Evolutionary conservation across 2,888 invertebrate genomes (phyloP), one percentile per base, ranked within the genome.

Genomic region (Drosophila fungiperda): DNA sequence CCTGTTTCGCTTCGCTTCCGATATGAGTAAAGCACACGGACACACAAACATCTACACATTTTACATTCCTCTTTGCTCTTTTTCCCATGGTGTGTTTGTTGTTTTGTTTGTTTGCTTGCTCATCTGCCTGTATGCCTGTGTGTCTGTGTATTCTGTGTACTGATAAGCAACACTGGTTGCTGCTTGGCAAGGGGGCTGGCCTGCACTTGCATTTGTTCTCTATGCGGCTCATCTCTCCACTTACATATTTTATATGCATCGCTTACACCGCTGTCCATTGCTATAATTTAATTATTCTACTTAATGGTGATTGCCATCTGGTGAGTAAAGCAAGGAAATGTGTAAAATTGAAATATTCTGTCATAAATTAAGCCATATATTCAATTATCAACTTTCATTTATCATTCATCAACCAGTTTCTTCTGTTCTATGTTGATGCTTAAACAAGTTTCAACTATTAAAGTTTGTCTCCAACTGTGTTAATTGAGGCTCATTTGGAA

Each of bases 211-310:
- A 36, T 75, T 45, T 53, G n/a, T 55, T 50, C 60, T 48, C n/a
- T 35, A n/a, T 11, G 29, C 0, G 20, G 55, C 33, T n/a, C 17
- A 42, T 68, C 55, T 42, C 35, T 55, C n/a, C 36, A 50, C 49
- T 62, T 42, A 55, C 71, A 62, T 55, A 33, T 42, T 70, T 38
- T 70, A 69, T 60, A 55, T 69, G 49, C 40, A 42, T 32, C 42
- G 42, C n/a, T 9, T 17, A 70, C 61, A 70, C 2, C 49, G 8
- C 26, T 55, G 55, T 12, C 5, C 52, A 62, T 23, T 17, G 1
- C 1, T 8, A 29, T 50, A 36, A 17, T 12, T 53, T 17, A 26
- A 29, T 8, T 20, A 54, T 9, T 36, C 23, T 17, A 54, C 35
- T 54, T 17, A 35, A 17, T 36, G 15, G 36, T 36, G 17, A 54